Evolutionary conservation across 1,140 invertebrate genomes (phyloP).

Genomic region (Drosophila serrata): DNA sequence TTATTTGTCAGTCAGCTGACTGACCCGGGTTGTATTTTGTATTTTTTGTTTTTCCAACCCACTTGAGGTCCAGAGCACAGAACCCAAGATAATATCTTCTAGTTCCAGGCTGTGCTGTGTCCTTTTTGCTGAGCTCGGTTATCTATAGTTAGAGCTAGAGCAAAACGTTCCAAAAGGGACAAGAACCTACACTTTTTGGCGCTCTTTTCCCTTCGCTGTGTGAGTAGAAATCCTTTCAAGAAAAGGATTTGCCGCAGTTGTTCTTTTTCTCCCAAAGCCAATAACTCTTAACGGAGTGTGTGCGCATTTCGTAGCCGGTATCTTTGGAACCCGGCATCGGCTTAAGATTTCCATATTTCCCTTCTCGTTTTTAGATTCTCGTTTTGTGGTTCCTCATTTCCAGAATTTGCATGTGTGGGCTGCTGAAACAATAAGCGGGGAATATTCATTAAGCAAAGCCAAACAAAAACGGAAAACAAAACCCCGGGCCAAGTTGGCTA

Average conservation of each 20-base stretch:
- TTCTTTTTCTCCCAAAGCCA: conserved; percentile 72
- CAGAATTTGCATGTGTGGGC: conserved; percentile 69
- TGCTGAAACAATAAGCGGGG: conserved; percentile 55
- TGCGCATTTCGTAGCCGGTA: conserved; percentile 78
- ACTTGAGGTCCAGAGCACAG: conserved; percentile 66
- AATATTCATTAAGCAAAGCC: conserved; percentile 74
- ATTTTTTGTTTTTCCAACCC: conserved; percentile 28
- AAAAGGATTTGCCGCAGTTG: conserved; percentile 70
- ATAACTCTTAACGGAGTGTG: conserved; percentile 54
- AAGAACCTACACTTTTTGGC: conserved; percentile 68
- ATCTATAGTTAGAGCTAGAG: conserved; percentile 41
- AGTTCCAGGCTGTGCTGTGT: conserved; percentile 10
- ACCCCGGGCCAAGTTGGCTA: conserved; percentile 67
- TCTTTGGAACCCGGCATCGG: conserved; percentile 67
- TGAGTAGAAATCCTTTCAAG: conserved; percentile 48
- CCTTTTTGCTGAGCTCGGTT: conserved; percentile 26
- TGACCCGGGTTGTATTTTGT: conserved; percentile 19
- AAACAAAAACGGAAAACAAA: conserved; percentile 63
- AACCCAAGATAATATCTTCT: conserved; percentile 65
- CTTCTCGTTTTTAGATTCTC: no score
- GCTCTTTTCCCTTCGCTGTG: conserved; percentile 62
- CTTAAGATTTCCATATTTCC: conserved; percentile 61
- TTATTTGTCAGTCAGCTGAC: conserved; percentile 75
- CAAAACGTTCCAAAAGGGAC: conserved; percentile 29
- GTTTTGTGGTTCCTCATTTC: conserved; percentile 30